Percentiles rank a stretch among this genome's conserved stretches.
Evolutionary conservation across 2,797 vertebrate species (phyloP).

Genomic region (Epinephelus awoara): DNA sequence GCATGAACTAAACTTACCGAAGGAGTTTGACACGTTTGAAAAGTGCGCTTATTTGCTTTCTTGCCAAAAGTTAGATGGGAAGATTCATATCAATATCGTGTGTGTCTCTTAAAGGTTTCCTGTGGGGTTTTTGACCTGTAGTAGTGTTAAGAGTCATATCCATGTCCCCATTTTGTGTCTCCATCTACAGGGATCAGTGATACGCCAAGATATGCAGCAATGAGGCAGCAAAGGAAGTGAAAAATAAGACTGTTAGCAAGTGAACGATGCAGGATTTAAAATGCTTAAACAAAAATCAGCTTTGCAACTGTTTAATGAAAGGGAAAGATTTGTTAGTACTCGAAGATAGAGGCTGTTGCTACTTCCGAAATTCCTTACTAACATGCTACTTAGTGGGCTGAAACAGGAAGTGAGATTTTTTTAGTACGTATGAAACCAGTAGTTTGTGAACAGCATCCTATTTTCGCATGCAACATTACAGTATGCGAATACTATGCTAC

Average conservation of each 20-base stretch:
- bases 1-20: conserved; percentile 8
- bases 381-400: too few species aligned
- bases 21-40: neutral
- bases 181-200: neutral
- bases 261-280: neutral
- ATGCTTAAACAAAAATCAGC: neutral
- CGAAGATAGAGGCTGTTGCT: too few species aligned
- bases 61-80: conserved; percentile 13
- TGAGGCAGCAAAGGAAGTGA: neutral
- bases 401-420: too few species aligned
- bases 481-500: too few species aligned
- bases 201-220: neutral
- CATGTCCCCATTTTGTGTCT: neutral
- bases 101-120: conserved; percentile 7
- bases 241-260: neutral
- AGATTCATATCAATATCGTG: neutral
- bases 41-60: neutral
- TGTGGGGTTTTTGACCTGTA: neutral
- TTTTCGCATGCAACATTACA: too few species aligned
- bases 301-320: neutral
- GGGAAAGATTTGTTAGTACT: too few species aligned
- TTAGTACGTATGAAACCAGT: too few species aligned
- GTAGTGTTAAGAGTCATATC: neutral
- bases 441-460: too few species aligned
- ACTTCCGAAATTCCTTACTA: too few species aligned